Evolutionary conservation across 2,113 vertebrate genomes (phyloP).

Genomic region (Toxostoma redivivum): DNA sequence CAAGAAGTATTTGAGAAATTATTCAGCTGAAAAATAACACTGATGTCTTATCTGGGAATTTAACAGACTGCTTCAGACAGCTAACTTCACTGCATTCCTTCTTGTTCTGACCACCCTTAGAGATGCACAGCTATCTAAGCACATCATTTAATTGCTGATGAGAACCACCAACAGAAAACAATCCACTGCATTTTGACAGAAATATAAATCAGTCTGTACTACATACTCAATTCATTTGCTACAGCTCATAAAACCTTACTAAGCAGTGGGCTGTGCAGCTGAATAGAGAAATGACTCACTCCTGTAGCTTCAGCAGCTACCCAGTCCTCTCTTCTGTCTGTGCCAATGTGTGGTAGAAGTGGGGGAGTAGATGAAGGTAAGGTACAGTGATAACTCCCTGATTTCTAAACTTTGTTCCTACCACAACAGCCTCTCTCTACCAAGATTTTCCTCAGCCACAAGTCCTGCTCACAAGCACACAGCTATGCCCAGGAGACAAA

Average conservation of each 20-base stretch:
- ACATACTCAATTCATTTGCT: not conserved
- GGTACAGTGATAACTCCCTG: not conserved
- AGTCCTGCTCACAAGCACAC: not conserved
- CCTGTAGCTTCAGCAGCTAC: not conserved
- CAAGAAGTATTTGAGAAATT: not conserved
- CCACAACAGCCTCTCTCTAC: not conserved
- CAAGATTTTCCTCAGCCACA: not conserved
- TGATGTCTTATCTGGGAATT: not conserved
- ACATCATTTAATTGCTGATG: not conserved
- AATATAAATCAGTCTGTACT: not conserved
- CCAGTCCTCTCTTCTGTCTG: not conserved
- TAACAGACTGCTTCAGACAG: not conserved
- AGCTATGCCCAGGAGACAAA: not conserved
- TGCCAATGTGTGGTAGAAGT: not conserved
- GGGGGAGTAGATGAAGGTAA: not conserved
- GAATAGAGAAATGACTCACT: slow-evolving; percentile 24
- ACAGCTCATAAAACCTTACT: not conserved
- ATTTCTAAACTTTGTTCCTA: not conserved
- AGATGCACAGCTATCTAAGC: not conserved
- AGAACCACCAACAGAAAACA: not conserved
- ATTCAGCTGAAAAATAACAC: not conserved
- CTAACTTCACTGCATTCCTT: not conserved
- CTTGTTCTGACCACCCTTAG: not conserved
- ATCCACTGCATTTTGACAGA: not conserved
- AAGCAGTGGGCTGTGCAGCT: not conserved